These are phyloP conservation scores for Apis cerana DNA, from an alignment of 1,140 invertebrate genomes.

Conservation along the genomic window DNA sequence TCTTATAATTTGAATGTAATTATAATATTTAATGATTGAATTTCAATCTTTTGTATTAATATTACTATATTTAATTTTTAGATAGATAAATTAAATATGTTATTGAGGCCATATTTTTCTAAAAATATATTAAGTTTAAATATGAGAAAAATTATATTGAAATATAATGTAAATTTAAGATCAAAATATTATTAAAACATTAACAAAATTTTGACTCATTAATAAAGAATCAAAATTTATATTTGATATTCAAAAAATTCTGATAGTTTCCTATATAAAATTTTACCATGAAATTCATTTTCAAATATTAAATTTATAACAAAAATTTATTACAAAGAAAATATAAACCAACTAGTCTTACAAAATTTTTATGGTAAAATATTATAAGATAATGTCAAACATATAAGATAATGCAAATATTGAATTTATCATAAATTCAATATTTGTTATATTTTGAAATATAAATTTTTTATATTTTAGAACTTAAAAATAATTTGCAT, in stretches of 20 bases:
- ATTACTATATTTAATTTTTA: not conserved
- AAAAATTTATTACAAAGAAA: not conserved
- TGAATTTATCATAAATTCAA: conserved; percentile 16
- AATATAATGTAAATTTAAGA: not conserved
- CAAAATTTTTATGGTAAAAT: not conserved
- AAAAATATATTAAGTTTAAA: not conserved
- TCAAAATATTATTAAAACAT: conserved; percentile 4
- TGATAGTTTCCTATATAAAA: not conserved
- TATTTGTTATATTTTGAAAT: not conserved
- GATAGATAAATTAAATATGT: not conserved
- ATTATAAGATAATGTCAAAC: not conserved
- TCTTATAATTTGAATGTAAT: conserved; percentile 11
- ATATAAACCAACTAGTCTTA: not conserved
- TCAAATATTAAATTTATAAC: not conserved
- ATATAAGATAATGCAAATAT: conserved; percentile 18
- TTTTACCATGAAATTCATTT: not conserved
- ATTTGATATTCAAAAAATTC: not conserved
- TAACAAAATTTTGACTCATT: not conserved
- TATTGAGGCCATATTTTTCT: conserved; percentile 16
- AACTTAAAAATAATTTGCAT: conserved; percentile 26
- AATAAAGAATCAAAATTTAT: not conserved
- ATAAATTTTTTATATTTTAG: conserved; percentile 17
- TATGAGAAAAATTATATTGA: not conserved
- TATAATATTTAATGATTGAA: not conserved
- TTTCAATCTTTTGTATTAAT: not conserved